phyloP scores from a whole-genome alignment of 2,797 vertebrate species.

The Neosilurus mollespiculum region DNA sequence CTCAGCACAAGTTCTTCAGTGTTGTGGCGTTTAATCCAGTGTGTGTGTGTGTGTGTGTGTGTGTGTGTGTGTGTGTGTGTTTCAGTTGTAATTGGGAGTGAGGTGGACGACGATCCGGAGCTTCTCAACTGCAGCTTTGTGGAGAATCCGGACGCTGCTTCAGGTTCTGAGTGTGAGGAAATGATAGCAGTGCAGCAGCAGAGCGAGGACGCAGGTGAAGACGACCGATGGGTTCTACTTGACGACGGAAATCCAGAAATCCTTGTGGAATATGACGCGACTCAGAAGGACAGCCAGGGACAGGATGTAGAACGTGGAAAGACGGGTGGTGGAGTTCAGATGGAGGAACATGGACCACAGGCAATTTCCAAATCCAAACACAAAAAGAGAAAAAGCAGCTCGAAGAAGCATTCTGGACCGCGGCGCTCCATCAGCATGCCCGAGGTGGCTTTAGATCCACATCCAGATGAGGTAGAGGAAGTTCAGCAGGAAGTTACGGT shows the following conservation, averaged over 20 bases:
- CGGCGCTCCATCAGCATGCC: constrained; percentile 69
- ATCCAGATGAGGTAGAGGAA: not conserved
- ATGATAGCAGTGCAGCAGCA: not conserved
- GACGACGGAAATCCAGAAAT: constrained; percentile 28
- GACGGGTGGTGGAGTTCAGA: not conserved
- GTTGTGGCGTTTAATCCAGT: not conserved
- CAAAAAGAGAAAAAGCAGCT: constrained; percentile 15
- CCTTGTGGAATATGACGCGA: constrained; percentile 15
- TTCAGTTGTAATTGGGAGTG: constrained; percentile 53
- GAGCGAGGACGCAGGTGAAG: constrained; percentile 6
- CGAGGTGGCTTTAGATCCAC: constrained; percentile 50
- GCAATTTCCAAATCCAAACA: not conserved
- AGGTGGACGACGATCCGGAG: constrained; percentile 56
- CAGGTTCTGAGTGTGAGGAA: not conserved
- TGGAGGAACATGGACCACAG: not conserved
- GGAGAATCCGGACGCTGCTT: constrained; percentile 27
- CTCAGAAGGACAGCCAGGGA: not conserved
- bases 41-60: constrained; percentile 12
- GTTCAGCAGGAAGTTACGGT: constrained; percentile 11
- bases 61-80: constrained; percentile 3
- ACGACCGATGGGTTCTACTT: constrained; percentile 51
- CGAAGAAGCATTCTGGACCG: constrained; percentile 43
- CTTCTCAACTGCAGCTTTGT: constrained; percentile 59
- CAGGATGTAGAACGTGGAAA: not conserved
- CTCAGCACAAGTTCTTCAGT: not conserved